A percentile compares a stretch with the other conserved stretches of the same genome.
These are phyloP conservation scores for Abscondita cerata DNA, from an alignment of 2,888 invertebrate species.

Conservation along the genomic window DNA sequence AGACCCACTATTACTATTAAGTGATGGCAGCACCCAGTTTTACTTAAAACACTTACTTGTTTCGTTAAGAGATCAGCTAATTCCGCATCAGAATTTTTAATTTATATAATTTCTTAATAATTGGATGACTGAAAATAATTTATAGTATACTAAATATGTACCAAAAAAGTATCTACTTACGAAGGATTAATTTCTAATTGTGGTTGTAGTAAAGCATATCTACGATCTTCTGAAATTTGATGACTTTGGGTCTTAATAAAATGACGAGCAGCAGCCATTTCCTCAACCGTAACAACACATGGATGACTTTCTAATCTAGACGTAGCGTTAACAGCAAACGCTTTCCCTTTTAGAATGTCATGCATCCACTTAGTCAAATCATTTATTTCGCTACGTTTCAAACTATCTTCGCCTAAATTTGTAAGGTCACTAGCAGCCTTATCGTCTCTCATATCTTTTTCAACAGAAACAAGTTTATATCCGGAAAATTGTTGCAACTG, in stretches of 20 bases:
- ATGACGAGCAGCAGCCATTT: constrained; percentile 96
- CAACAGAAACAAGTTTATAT: constrained; percentile 82
- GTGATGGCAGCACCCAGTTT: too few relatives aligned
- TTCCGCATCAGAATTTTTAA: constrained; percentile 76
- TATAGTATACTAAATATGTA: background rate
- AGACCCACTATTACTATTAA: too few relatives aligned
- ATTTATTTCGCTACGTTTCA: constrained; percentile 78
- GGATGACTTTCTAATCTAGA: constrained; percentile 87
- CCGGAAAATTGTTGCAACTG: constrained; percentile 85
- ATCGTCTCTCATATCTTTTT: constrained; percentile 89
- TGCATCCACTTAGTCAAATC: constrained; percentile 82
- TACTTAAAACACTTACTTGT: constrained; percentile 79
- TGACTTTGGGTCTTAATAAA: constrained; percentile 90
- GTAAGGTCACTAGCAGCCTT: constrained; percentile 63
- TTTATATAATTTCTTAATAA: constrained; percentile 86
- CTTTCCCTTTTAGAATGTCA: constrained; percentile 77
- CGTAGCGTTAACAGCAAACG: constrained; percentile 83
- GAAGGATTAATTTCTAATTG: constrained; percentile 94
- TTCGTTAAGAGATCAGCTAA: constrained; percentile 84
- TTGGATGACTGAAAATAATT: constrained; percentile 73
- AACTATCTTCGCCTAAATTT: constrained; percentile 72
- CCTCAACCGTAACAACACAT: constrained; percentile 93
- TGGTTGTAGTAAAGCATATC: constrained; percentile 86
- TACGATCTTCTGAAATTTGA: constrained; percentile 81
- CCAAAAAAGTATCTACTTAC: constrained; percentile 59